Evolutionary conservation across 2,797 vertebrate species (phyloP).

Genomic region (Pygocentrus nattereri): DNA sequence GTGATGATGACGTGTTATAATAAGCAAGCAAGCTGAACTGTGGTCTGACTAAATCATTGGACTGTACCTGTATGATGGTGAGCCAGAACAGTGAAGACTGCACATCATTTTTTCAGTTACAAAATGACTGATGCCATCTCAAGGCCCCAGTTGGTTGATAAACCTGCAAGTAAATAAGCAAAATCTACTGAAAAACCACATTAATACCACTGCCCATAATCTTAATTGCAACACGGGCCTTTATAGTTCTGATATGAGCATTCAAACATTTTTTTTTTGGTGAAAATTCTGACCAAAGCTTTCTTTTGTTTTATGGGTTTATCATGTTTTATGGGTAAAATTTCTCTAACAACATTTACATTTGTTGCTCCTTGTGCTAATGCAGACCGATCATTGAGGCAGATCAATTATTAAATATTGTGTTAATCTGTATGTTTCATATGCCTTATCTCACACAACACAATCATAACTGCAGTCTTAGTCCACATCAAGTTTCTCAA

Average conservation of each 20-base stretch:
- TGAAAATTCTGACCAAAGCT: too few species aligned
- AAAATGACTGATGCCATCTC: conserved; percentile 68
- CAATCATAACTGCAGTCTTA: not conserved
- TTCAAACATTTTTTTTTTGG: too few species aligned
- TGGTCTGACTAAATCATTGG: not conserved
- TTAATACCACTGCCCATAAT: not conserved
- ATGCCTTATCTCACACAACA: too few species aligned
- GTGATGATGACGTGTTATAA: too few species aligned
- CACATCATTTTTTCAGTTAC: conserved; percentile 67
- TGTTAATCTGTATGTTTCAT: too few species aligned
- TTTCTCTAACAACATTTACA: not conserved
- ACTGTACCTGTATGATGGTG: conserved; percentile 67
- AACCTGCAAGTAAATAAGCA: conserved; percentile 44
- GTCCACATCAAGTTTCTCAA: not conserved
- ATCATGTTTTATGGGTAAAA: not conserved
- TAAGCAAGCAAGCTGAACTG: not conserved
- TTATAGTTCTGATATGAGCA: not conserved
- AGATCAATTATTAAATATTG: too few species aligned
- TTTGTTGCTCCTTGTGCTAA: not conserved
- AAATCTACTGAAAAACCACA: not conserved
- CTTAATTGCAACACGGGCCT: not conserved
- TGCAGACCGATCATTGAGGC: too few species aligned
- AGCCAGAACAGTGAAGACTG: conserved; percentile 52
- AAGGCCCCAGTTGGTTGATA: conserved; percentile 38
- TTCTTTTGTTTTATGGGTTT: too few species aligned